A percentile compares a stretch with the other conserved stretches of the same genome.
Conservation (phyloP, 2,797 vertebrate genomes). For the Microctenopoma lineatum region DNA sequence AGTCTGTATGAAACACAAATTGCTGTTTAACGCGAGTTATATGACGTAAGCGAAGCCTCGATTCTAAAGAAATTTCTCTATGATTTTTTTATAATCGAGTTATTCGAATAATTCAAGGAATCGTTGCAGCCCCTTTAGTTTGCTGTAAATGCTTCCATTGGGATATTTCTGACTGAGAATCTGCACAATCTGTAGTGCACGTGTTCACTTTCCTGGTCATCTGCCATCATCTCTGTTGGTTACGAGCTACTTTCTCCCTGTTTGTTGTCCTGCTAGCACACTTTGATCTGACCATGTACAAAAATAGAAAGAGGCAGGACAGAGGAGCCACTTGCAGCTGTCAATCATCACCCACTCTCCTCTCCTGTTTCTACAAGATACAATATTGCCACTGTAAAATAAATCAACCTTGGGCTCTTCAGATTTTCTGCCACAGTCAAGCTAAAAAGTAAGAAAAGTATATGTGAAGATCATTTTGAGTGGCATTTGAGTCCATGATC, state of each 20-base stretch:
- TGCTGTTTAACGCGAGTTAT: too few relatives aligned
- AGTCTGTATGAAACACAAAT: too few relatives aligned
- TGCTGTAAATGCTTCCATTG: background rate
- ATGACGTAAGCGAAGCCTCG: too few relatives aligned
- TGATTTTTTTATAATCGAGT: too few relatives aligned
- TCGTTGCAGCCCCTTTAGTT: background rate
- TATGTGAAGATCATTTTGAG: background rate
- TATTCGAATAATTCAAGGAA: too few relatives aligned
- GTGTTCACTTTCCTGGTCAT: constrained; percentile 24
- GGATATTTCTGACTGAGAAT: constrained; percentile 1
- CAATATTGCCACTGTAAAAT: background rate
- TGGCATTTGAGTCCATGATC: background rate
- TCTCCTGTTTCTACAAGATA: constrained; percentile 17
- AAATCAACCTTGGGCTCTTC: background rate
- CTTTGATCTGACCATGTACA: constrained; percentile 61
- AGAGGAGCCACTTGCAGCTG: constrained; percentile 70
- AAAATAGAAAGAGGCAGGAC: constrained; percentile 68
- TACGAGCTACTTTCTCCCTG: constrained; percentile 23
- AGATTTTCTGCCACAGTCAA: background rate
- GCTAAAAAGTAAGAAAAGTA: background rate
- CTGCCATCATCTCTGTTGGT: constrained; percentile 10
- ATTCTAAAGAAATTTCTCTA: too few relatives aligned
- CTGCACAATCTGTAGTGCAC: background rate
- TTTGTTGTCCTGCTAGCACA: constrained; percentile 41
- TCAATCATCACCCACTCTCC: constrained; percentile 56